Conservation (phyloP, 2,113 vertebrate species). For the Oryzias curvinotus region DNA sequence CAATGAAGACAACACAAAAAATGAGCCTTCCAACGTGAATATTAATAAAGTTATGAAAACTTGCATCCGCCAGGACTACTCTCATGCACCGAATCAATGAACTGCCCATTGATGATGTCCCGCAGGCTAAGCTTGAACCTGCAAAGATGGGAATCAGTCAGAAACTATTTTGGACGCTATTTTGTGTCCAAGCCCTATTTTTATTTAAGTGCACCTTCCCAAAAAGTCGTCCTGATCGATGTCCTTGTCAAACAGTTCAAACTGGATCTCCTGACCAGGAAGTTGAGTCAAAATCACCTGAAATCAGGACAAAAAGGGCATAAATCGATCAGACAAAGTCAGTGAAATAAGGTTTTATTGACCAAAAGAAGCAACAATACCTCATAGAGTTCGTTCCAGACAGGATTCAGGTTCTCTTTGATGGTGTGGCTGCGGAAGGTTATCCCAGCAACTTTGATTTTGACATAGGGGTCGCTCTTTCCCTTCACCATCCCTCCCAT, state of each 20-base stretch:
- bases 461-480: slow-evolving; percentile 91
- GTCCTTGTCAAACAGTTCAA: slow-evolving; percentile 90
- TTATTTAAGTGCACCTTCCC: slow-evolving; percentile 77
- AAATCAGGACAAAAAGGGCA: background rate
- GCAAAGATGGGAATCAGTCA: slow-evolving; percentile 19
- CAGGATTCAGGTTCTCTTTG: slow-evolving; percentile 88
- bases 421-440: slow-evolving; percentile 86
- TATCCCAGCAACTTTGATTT: slow-evolving; percentile 82
- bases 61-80: background rate
- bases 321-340: background rate
- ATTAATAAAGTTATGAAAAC: background rate
- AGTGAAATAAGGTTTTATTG: background rate
- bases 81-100: slow-evolving; percentile 82
- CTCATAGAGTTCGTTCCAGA: slow-evolving; percentile 91
- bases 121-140: slow-evolving; percentile 86
- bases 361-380: slow-evolving; percentile 44
- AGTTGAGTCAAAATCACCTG: slow-evolving; percentile 85
- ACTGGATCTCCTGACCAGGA: slow-evolving; percentile 88
- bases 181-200: background rate
- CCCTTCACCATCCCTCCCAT: slow-evolving; percentile 89
- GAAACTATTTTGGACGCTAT: background rate
- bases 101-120: slow-evolving; percentile 79
- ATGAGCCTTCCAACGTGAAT: accelerated
- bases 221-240: slow-evolving; percentile 90
- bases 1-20: background rate